Conservation (phyloP, 2,797 vertebrate genomes). For the Stomatorhinus walkeri region DNA sequence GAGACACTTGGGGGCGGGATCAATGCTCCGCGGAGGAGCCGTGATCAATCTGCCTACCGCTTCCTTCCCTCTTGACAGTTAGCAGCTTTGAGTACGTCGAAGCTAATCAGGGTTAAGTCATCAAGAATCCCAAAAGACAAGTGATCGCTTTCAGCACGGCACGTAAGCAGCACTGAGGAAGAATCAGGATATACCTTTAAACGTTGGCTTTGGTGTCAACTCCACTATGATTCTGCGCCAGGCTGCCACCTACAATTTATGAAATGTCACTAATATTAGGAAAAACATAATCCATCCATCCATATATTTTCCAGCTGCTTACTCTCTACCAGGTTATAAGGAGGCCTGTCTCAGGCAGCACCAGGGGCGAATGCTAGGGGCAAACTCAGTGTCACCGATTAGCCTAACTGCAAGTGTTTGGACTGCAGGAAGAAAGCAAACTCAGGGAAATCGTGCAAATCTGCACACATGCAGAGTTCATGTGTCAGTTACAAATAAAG, state of each 20-base stretch:
- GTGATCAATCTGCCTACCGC: background rate
- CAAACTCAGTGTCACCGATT: background rate
- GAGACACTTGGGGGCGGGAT: constrained; percentile 48
- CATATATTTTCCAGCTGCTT: background rate
- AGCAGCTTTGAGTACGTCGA: constrained; percentile 5
- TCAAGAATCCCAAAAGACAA: constrained; percentile 55
- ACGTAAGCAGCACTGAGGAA: background rate
- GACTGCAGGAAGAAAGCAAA: background rate
- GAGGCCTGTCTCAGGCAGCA: background rate
- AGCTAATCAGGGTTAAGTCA: constrained; percentile 50
- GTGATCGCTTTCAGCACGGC: background rate
- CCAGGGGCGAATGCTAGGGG: background rate
- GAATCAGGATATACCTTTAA: background rate
- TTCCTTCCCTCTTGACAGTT: constrained; percentile 15
- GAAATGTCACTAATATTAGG: background rate
- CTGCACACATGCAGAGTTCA: background rate
- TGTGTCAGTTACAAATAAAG: background rate
- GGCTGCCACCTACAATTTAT: background rate
- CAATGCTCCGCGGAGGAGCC: constrained; percentile 45
- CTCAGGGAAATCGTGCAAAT: background rate
- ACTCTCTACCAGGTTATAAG: background rate
- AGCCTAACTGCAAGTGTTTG: background rate
- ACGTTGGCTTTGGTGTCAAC: background rate
- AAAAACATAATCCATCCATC: background rate
- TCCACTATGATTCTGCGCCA: background rate